Percentiles rank a stretch among this genome's conserved stretches.
Evolutionary conservation across 2,113 vertebrate species (phyloP).

Genomic region (Pantherophis guttatus): DNA sequence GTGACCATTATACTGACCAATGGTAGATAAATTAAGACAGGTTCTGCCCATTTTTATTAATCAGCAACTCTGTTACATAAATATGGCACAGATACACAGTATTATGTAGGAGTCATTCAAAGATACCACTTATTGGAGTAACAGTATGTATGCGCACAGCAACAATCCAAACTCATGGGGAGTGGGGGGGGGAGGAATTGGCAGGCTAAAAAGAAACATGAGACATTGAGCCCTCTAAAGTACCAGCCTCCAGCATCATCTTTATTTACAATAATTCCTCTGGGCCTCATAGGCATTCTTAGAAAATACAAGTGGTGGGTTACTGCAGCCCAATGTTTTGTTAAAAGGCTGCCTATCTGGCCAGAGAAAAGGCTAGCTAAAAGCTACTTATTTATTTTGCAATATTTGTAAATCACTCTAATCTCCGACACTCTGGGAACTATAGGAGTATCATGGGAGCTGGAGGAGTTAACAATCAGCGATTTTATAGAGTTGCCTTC

Average conservation of each 20-base stretch:
- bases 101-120: background rate
- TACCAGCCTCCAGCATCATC: background rate
- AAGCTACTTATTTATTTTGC: background rate
- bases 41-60: background rate
- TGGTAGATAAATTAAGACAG: background rate
- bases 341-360: background rate
- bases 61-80: background rate
- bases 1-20: background rate
- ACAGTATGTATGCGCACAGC: background rate
- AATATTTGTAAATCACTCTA: background rate
- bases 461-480: background rate
- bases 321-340: background rate
- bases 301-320: background rate
- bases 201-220: background rate
- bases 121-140: background rate
- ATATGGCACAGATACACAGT: background rate
- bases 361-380: background rate
- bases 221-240: background rate
- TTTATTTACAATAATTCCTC: background rate
- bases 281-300: background rate
- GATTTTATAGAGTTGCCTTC: background rate
- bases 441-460: background rate
- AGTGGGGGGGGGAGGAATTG: background rate
- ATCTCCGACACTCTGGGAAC: background rate
- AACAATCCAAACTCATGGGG: background rate